Conservation (phyloP, 2,888 invertebrate species). For the Leptura quadrifasciata region DNA sequence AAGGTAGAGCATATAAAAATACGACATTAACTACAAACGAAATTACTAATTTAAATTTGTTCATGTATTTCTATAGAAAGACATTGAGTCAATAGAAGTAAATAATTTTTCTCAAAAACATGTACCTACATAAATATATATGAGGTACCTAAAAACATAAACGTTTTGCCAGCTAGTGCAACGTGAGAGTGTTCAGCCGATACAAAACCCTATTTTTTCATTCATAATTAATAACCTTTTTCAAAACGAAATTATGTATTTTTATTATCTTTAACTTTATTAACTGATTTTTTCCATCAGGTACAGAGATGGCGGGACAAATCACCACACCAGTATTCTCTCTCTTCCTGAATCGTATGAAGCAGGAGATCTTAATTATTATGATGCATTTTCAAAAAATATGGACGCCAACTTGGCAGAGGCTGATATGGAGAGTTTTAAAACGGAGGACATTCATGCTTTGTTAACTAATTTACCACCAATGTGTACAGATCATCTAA, state of each 20-base stretch:
- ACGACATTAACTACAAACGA: too few species aligned
- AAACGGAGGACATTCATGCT: slow-evolving; percentile 93
- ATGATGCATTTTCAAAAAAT: slow-evolving; percentile 91
- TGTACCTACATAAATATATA: too few species aligned
- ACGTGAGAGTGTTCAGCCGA: too few species aligned
- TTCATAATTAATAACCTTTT: not conserved
- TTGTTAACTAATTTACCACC: slow-evolving; percentile 86
- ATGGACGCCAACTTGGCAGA: slow-evolving; percentile 95
- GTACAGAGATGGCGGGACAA: slow-evolving; percentile 85
- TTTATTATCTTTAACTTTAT: not conserved
- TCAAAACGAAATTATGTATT: not conserved
- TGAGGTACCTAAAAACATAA: too few species aligned
- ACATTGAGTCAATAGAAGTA: too few species aligned
- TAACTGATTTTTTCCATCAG: slow-evolving; percentile 69
- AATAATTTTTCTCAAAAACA: too few species aligned
- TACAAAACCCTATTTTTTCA: not conserved
- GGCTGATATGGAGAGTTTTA: slow-evolving; percentile 96
- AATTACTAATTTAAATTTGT: too few species aligned
- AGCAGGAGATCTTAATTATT: slow-evolving; percentile 80
- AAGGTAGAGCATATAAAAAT: not conserved
- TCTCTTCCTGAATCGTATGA: slow-evolving; percentile 89
- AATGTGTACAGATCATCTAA: slow-evolving; percentile 77
- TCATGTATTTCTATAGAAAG: too few species aligned
- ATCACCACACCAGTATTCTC: slow-evolving; percentile 87
- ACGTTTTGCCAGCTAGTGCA: too few species aligned